phyloP scores from a whole-genome alignment of 2,888 invertebrate genomes.

The Yponomeuta evonymella region DNA sequence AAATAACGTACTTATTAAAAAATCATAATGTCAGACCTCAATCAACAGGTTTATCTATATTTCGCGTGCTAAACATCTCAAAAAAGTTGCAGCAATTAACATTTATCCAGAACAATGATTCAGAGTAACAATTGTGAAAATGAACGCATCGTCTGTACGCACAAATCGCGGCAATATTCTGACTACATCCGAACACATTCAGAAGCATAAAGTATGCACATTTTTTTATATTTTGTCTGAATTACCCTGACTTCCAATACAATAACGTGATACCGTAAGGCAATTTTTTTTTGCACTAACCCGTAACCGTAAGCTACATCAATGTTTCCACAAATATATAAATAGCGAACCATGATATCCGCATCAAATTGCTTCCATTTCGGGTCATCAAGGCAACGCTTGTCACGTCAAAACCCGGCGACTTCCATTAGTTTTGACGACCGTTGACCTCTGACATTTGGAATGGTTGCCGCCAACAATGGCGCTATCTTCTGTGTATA shows the following conservation, averaged over 20 bases:
- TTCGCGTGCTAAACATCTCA: not conserved
- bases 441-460: conserved; percentile 14
- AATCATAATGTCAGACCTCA: conserved; percentile 1
- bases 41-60: not conserved
- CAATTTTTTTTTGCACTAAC: too few relatives aligned
- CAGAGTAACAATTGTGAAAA: not conserved
- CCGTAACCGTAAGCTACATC: not conserved
- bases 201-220: too few relatives aligned
- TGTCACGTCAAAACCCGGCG: not conserved
- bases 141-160: not conserved
- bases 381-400: not conserved
- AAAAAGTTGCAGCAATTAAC: conserved; percentile 4
- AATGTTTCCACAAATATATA: not conserved
- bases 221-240: too few relatives aligned
- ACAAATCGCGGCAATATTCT: not conserved
- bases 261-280: not conserved
- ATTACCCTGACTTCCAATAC: not conserved
- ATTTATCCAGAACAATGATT: not conserved
- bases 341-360: not conserved
- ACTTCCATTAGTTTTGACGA: not conserved
- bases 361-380: not conserved
- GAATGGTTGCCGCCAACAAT: conserved; percentile 13
- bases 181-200: not conserved
- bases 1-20: not conserved
- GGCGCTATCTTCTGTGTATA: conserved; percentile 21